phyloP scores from a whole-genome alignment of 64 coral and sea anemone genomes.

The Orbicella faveolata region DNA sequence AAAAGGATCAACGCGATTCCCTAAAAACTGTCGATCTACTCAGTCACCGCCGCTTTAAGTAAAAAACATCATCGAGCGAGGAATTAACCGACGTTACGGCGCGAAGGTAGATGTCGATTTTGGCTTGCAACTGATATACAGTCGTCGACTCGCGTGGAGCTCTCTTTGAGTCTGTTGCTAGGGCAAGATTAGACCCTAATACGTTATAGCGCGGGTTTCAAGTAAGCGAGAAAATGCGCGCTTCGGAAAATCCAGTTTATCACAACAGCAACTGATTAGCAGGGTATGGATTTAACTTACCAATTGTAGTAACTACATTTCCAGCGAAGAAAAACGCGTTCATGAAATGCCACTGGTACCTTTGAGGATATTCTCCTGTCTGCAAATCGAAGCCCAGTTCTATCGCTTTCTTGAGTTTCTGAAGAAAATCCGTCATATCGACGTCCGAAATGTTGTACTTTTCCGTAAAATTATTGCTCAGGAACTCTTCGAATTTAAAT shows the following conservation, averaged over 20 bases:
- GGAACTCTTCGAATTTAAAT: constrained; percentile 25
- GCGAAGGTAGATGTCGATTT: constrained; percentile 2
- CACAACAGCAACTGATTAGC: neutral
- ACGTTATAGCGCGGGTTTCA: constrained; percentile 5
- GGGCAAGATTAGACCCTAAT: neutral
- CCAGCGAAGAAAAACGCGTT: constrained; percentile 93
- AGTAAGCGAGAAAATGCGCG: constrained; percentile 8
- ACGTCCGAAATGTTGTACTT: constrained; percentile 71
- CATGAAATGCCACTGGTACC: constrained; percentile 82
- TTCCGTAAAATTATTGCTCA: constrained; percentile 56
- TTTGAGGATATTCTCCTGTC: constrained; percentile 11
- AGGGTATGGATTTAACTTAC: constrained; percentile 42
- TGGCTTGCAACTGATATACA: constrained; percentile 1
- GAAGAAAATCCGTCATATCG: constrained; percentile 76
- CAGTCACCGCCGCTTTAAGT: neutral
- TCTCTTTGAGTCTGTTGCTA: constrained; percentile 18
- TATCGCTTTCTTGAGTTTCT: constrained; percentile 59
- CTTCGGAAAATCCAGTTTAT: neutral
- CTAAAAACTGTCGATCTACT: neutral
- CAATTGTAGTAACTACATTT: constrained; percentile 93
- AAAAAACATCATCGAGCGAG: neutral
- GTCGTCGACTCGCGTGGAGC: too few relatives aligned
- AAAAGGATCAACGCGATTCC: neutral
- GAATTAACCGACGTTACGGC: neutral
- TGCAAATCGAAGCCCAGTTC: constrained; percentile 73